A percentile compares a stretch with the other conserved stretches of the same genome.
phyloP scores from a whole-genome alignment of 1,140 invertebrate genomes.

The Arctopsyche grandis region DNA sequence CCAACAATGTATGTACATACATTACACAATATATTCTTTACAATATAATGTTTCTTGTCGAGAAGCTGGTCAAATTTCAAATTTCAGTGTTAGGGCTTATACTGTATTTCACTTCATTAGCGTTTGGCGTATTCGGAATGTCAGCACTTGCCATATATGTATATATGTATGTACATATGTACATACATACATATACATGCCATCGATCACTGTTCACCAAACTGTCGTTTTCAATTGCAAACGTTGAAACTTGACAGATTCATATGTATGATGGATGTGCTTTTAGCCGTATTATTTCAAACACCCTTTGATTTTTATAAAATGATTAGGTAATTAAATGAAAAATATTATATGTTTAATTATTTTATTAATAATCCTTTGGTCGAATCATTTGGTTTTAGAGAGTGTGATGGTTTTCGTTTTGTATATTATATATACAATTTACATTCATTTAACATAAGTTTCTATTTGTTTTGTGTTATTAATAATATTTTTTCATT shows the following conservation, averaged over 20 bases:
- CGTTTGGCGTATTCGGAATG: conserved; percentile 14
- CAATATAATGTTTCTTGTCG: no score
- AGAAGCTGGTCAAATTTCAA: no score
- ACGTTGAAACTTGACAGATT: neutral
- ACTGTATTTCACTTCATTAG: conserved; percentile 28
- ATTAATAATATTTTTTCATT: neutral
- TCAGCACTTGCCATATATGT: neutral
- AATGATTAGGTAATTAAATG: neutral
- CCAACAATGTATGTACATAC: neutral
- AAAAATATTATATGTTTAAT: neutral
- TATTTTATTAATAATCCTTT: conserved; percentile 51
- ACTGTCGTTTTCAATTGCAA: neutral
- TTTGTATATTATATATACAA: neutral
- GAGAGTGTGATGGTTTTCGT: neutral
- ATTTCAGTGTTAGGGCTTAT: no score
- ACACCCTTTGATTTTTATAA: neutral
- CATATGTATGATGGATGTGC: neutral
- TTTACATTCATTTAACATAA: conserved; percentile 34
- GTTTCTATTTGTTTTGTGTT: conserved; percentile 10
- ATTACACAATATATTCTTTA: no score
- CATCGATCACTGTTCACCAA: conserved; percentile 9
- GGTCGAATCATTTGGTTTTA: conserved; percentile 53
- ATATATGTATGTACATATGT: neutral
- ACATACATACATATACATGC: neutral
- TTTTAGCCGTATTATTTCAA: neutral